Base-by-base conservation (phyloP, 2,888 invertebrate genomes). In the Rapana venosa region DNA sequence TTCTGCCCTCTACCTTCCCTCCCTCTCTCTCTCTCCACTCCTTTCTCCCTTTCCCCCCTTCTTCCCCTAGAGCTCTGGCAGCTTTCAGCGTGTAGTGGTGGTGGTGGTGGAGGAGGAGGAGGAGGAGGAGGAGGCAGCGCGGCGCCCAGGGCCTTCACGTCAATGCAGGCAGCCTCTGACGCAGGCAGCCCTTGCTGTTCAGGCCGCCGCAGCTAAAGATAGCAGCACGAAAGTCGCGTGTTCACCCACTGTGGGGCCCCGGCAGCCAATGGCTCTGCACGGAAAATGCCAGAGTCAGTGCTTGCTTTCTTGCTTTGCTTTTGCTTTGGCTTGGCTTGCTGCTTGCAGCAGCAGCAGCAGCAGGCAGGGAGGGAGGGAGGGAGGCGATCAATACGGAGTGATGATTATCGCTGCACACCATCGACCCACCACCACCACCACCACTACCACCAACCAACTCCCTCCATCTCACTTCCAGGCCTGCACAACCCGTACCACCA, bases 81-180 rank as follows among this genome's bases (percentile, higher is more conserved):
- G 47, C 47, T 47, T n/a, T 47, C 47, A 47, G 47, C 47, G 47
- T 47, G 47, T 47, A 2, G 47, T 47, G 47, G 47, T 47, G 47
- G 47, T 5, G 47, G 47, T 5, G 47, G 47, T 5, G 47, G 47
- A 47, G 47, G 47, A 47, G 47, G 47, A 47, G 86, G 32, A 11
- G 15, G 20, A 35, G 66, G 61, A 47, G 88, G 81, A 86, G 87
- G 84, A 90, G 85, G 47, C 87, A 26, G 84, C 90, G 90, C 90
- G 83, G 88, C 74, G 86, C 74, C 84, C 58, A 30, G 30, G 81
- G 89, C 84, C 47, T 5, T 8, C 84, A 91, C 90, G 91, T 92
- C 92, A 91, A 88, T 70, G 81, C 47, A 32, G 32, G 81, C 47
- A 32, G 32, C 32, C 87, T 30, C 88, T 91, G 92, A 92, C 92